Percentiles rank a stretch among this genome's conserved stretches.
phyloP scores from a whole-genome alignment of 2,113 vertebrate species.

The Sialia sialis region DNA sequence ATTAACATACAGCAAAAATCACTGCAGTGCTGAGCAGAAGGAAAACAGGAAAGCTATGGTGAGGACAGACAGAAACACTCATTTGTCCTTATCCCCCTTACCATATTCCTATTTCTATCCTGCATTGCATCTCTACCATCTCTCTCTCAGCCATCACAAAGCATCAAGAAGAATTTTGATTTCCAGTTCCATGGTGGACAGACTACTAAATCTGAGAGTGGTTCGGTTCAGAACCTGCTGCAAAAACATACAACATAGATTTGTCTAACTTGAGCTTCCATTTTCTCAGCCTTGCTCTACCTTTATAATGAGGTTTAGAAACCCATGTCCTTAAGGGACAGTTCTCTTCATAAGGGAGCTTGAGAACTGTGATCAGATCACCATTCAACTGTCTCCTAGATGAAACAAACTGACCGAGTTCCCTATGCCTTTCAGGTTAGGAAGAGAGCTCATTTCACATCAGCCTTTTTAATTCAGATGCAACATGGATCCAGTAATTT shows the following conservation, averaged over 20 bases:
- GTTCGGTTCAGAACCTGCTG: background rate
- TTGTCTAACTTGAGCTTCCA: background rate
- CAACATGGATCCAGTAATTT: background rate
- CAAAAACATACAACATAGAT: background rate
- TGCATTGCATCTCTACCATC: background rate
- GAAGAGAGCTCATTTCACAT: background rate
- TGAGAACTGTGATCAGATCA: background rate
- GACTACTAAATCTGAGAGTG: background rate
- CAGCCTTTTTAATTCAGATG: background rate
- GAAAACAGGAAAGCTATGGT: background rate
- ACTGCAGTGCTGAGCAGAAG: background rate
- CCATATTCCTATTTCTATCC: background rate
- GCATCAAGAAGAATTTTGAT: background rate
- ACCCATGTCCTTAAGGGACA: background rate
- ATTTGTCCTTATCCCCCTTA: background rate
- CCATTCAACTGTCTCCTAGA: background rate
- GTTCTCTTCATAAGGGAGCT: background rate
- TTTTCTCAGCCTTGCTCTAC: background rate
- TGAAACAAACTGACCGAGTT: background rate
- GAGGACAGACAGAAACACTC: background rate
- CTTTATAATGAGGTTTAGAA: background rate
- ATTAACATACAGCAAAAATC: background rate
- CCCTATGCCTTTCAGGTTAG: background rate
- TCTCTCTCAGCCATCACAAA: background rate
- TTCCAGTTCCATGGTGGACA: background rate